A percentile compares a stretch with the other conserved stretches of the same genome.
Evolutionary conservation across 2,797 vertebrate genomes (phyloP).

Genomic region (Gallinago nigripennis): DNA sequence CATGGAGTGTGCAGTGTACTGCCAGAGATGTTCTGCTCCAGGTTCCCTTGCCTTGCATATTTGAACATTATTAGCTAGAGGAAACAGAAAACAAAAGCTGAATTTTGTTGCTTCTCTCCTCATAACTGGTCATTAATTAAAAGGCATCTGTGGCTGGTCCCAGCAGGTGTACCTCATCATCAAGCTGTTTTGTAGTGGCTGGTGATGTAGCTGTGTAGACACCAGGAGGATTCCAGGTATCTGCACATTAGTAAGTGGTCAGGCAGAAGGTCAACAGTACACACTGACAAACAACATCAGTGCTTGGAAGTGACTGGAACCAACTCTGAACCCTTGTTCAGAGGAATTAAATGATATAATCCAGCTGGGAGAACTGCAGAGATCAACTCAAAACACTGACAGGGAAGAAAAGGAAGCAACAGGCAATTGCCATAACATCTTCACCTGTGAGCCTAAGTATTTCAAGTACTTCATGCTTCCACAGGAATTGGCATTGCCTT

Average conservation of each 20-base stretch:
- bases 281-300: background rate
- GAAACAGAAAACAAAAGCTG: background rate
- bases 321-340: background rate
- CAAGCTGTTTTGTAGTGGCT: background rate
- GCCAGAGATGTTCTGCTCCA: background rate
- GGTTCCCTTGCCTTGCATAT: background rate
- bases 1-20: rapidly evolving
- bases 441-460: rapidly evolving
- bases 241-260: background rate
- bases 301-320: background rate
- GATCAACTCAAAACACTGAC: background rate
- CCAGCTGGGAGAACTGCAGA: background rate
- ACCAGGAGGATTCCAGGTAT: background rate
- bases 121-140: background rate
- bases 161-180: no score
- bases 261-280: background rate
- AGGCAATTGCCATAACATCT: background rate
- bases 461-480: background rate
- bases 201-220: no score
- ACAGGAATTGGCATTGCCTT: background rate
- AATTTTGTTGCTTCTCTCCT: background rate
- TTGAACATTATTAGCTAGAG: background rate
- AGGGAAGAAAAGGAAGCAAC: background rate
- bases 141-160: background rate
- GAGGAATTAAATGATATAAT: background rate